phyloP scores from a whole-genome alignment of 2,113 vertebrate genomes.

The Hiodon alosoides region DNA sequence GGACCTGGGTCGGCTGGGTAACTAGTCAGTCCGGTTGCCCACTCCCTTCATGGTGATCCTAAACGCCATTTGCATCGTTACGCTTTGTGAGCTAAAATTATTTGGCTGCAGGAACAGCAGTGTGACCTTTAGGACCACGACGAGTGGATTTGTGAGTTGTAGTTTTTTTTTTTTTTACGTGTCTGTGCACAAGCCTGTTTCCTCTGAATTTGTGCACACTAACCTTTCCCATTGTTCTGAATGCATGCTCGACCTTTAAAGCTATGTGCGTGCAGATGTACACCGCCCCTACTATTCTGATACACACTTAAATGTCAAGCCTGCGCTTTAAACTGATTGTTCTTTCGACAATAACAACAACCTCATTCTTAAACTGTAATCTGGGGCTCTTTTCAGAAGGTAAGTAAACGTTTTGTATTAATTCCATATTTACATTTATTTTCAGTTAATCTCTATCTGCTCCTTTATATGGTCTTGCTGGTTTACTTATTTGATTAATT shows the following conservation, averaged over 20 bases:
- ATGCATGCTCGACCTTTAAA: neutral
- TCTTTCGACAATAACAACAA: too few relatives aligned
- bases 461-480: too few relatives aligned
- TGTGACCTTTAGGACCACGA: neutral
- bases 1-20: too few relatives aligned
- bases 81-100: neutral
- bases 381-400: too few relatives aligned
- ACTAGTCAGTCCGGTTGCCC: too few relatives aligned
- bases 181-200: neutral
- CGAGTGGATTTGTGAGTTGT: neutral
- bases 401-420: too few relatives aligned
- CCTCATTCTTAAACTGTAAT: too few relatives aligned
- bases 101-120: neutral
- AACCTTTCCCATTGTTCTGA: neutral
- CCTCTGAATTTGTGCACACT: neutral
- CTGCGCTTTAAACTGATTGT: neutral
- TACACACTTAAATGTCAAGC: slow-evolving; percentile 16
- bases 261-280: neutral
- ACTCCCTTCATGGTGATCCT: too few relatives aligned
- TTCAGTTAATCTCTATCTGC: too few relatives aligned
- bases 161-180: neutral
- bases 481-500: too few relatives aligned
- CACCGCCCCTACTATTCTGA: neutral
- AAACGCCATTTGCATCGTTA: neutral
- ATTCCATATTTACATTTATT: too few relatives aligned